Conservation (phyloP, 2,888 invertebrate genomes). For the Villa cingulata region DNA sequence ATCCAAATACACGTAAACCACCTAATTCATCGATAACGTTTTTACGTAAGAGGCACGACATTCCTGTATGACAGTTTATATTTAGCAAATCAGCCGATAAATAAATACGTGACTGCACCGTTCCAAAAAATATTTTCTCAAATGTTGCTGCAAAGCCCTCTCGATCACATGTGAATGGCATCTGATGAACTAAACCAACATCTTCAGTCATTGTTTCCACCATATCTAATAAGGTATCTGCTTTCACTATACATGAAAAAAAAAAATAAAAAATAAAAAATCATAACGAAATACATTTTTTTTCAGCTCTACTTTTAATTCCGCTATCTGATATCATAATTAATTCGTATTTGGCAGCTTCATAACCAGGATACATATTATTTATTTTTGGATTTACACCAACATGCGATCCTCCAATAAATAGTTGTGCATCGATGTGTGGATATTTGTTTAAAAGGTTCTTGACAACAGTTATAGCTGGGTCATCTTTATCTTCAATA, state of each 20-base stretch:
- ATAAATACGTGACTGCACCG: constrained; percentile 91
- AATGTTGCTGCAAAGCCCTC: constrained; percentile 89
- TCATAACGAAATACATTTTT: background rate
- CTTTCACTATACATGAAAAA: constrained; percentile 62
- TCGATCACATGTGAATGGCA: constrained; percentile 92
- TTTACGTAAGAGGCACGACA: constrained; percentile 90
- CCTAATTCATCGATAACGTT: constrained; percentile 82
- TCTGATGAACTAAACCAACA: constrained; percentile 90
- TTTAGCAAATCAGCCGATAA: constrained; percentile 80
- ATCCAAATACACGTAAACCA: constrained; percentile 79
- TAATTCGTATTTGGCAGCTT: constrained; percentile 75
- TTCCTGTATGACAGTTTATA: constrained; percentile 96
- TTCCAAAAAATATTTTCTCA: constrained; percentile 96
- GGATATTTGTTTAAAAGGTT: constrained; percentile 74
- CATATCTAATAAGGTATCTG: constrained; percentile 92
- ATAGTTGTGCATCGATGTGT: constrained; percentile 58
- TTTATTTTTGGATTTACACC: constrained; percentile 99
- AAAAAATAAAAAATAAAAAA: background rate
- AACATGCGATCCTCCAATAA: constrained; percentile 66
- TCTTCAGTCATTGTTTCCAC: constrained; percentile 78
- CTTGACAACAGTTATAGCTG: constrained; percentile 70
- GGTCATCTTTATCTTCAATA: constrained; percentile 79
- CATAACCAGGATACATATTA: constrained; percentile 94
- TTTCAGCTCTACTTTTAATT: constrained; percentile 54
- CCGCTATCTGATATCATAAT: constrained; percentile 92